Evolutionary conservation across 2,888 invertebrate genomes (phyloP).

Genomic region (Entomobrya multifasciata): DNA sequence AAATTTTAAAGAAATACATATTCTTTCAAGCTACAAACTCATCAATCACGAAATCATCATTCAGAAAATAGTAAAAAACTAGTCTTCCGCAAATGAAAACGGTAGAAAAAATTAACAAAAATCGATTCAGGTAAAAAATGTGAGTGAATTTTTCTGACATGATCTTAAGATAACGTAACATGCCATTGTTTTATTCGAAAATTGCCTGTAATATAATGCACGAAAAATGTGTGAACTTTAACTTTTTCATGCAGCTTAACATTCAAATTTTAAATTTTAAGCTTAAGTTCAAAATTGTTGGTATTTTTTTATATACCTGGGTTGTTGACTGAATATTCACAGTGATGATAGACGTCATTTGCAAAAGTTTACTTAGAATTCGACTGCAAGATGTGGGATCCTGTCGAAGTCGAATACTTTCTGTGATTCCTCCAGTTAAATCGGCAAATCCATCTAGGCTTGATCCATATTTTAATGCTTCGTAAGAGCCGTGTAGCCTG

Average conservation of each 20-base stretch:
- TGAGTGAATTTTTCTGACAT: too few relatives aligned
- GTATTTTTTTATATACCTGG: conserved; percentile 74
- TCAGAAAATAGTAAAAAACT: too few relatives aligned
- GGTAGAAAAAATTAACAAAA: not conserved
- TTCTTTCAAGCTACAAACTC: conserved; percentile 18
- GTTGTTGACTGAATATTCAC: conserved; percentile 85
- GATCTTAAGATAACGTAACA: too few relatives aligned
- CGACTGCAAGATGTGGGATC: conserved; percentile 87
- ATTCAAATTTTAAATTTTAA: not conserved
- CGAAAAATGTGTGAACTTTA: conserved; percentile 8
- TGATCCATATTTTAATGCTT: conserved; percentile 95
- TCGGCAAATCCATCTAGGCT: conserved; percentile 93
- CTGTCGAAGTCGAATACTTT: conserved; percentile 88
- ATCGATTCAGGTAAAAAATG: too few relatives aligned
- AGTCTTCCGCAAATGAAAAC: conserved; percentile 1
- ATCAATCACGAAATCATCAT: conserved; percentile 50
- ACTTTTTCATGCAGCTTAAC: not conserved
- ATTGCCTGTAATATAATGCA: not conserved
- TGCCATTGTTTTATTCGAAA: too few relatives aligned
- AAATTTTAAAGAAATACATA: conserved; percentile 16
- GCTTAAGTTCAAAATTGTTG: not conserved
- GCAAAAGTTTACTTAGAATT: conserved; percentile 87
- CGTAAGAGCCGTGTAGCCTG: conserved; percentile 95
- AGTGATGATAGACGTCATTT: conserved; percentile 92
- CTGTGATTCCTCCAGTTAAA: conserved; percentile 93